Conservation (phyloP, 2,888 invertebrate genomes). For the Seira sanloemensis region DNA sequence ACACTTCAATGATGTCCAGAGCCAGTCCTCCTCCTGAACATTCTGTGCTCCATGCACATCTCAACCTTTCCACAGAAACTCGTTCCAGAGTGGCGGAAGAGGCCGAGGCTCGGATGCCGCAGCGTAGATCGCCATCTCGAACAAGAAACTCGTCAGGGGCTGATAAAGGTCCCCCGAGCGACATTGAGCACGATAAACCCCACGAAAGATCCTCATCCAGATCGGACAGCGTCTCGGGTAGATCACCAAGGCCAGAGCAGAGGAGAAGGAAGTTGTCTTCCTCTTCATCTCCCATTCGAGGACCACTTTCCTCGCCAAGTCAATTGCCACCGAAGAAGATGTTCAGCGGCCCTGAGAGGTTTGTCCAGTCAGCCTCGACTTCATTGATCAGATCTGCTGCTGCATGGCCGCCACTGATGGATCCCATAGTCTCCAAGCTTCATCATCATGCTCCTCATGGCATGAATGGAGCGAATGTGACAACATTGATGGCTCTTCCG, state of each 20-base stretch:
- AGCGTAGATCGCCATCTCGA: slow-evolving; percentile 21
- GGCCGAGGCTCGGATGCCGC: slow-evolving; percentile 19
- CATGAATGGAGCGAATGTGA: slow-evolving; percentile 35
- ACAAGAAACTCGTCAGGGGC: slow-evolving; percentile 15
- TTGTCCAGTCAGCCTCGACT: slow-evolving; percentile 31
- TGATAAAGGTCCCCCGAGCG: slow-evolving; percentile 19
- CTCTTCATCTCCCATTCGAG: not conserved
- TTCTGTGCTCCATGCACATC: slow-evolving; percentile 38
- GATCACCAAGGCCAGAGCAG: slow-evolving; percentile 26
- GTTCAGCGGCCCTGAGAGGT: slow-evolving; percentile 25
- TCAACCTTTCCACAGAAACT: not conserved
- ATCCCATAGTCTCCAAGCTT: slow-evolving; percentile 28
- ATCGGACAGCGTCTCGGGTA: slow-evolving; percentile 34
- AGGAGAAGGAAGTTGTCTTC: slow-evolving; percentile 22
- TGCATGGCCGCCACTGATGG: slow-evolving; percentile 43
- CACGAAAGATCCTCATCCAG: slow-evolving; percentile 24
- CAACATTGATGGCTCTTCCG: slow-evolving; percentile 40
- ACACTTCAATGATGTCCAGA: slow-evolving; percentile 36
- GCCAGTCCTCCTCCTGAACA: slow-evolving; percentile 35
- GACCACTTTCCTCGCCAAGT: not conserved
- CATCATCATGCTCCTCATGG: slow-evolving; percentile 23
- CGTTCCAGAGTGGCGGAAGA: slow-evolving; percentile 1
- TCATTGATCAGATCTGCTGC: slow-evolving; percentile 36
- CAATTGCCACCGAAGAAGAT: slow-evolving; percentile 21
- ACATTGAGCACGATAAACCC: slow-evolving; percentile 36